Base-by-base conservation (phyloP, 2,113 vertebrate genomes). In the Mus spicilegus region DNA sequence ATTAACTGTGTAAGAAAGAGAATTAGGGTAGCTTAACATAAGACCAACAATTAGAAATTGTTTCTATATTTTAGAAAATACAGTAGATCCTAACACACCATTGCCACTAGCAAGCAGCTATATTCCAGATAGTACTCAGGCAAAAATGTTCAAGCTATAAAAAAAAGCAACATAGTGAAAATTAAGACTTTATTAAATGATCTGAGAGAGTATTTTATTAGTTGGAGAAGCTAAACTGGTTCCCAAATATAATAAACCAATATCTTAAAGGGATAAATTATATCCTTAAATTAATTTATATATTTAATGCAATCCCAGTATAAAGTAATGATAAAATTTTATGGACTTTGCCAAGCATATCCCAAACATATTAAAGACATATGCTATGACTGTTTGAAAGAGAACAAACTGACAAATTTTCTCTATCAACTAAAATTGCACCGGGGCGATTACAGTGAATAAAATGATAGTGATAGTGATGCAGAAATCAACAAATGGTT, bases 271-370 rank as follows among this genome's bases (percentile, higher is more conserved):
- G 36, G 65, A 80, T 70, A 92, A 94, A 16, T 93, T 73, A 19
- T 80, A 72, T 87, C 61, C 42, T 95, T 7, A 95, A 90, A 95
- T 94, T 81, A 92, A 80, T 90, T 33, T 87, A 91, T 63, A 85
- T 4, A 86, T 73, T 84, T 96, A 92, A 78, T 63, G 61, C 11
- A 49, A 96, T 82, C 14, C n/a, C 49, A 91, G 76, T 82, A 8
- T 93, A 92, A 95, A 69, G 49, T 51, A 76, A 80, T 0, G 61
- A 24, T 81, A 85, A 88, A 90, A 90, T 92, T 75, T 80, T 70
- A 72, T 91, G 58, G 58, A 90, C 82, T 2, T 80, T 88, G 28
- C 69, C 46, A 81, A 88, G 22, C 22, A 76, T 28, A 85, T 85
- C 54, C 8, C 36, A 69, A 95, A 92, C 61, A 70, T 46, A 30